Percentiles rank a stretch among this genome's conserved stretches.
Conservation (phyloP, 2,888 invertebrate genomes). For the Agrochola lychnidis region DNA sequence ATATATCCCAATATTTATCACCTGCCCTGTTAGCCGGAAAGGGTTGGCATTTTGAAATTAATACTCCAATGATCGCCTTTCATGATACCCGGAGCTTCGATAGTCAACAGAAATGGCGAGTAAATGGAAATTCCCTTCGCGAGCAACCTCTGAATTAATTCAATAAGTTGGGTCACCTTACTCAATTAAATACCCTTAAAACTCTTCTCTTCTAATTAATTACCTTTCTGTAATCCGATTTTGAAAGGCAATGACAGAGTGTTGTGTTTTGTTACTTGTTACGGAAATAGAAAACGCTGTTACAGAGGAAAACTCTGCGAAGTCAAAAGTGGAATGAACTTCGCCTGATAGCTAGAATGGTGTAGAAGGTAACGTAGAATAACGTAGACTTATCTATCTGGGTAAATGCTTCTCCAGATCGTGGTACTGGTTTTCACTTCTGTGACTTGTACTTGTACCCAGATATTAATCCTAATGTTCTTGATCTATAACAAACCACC, state of each 20-base stretch:
- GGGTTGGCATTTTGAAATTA: conserved; percentile 18
- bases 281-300: neutral
- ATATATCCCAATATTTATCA: neutral
- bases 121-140: conserved; percentile 38
- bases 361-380: neutral
- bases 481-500: neutral
- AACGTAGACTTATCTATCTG: neutral
- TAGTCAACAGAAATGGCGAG: conserved; percentile 47
- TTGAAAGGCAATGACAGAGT: neutral
- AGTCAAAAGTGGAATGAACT: neutral
- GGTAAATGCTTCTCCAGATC: neutral
- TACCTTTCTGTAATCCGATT: conserved; percentile 47
- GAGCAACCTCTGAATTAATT: conserved; percentile 57
- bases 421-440: neutral
- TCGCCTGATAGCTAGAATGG: neutral
- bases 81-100: conserved; percentile 24
- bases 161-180: conserved; percentile 58
- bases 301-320: no score
- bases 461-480: neutral
- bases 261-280: neutral
- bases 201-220: conserved; percentile 53
- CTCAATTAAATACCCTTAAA: conserved; percentile 63
- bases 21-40: no score
- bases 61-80: conserved; percentile 23
- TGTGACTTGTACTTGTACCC: neutral